phyloP scores from a whole-genome alignment of 2,797 vertebrate species.

The Lophura swinhoii region DNA sequence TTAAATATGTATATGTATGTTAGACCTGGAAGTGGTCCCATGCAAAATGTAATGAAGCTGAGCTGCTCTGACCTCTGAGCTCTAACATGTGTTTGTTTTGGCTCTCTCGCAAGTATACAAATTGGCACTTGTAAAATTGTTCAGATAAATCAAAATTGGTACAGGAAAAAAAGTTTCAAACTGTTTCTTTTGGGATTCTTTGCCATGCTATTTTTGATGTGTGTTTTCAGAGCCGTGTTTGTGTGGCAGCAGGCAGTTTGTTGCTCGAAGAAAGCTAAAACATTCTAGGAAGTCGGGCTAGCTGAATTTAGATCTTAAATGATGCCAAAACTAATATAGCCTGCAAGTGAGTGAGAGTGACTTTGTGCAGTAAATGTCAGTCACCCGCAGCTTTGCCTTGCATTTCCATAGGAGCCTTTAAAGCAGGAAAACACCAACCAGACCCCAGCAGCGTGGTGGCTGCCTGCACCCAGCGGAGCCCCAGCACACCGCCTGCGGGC shows the following conservation, averaged over 20 bases:
- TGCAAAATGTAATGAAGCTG: constrained; percentile 62
- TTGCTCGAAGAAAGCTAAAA: constrained; percentile 64
- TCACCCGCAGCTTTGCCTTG: constrained; percentile 60
- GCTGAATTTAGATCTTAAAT: constrained; percentile 55
- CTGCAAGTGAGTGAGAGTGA: constrained; percentile 60
- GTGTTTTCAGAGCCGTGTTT: constrained; percentile 49
- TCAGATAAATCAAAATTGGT: constrained; percentile 69
- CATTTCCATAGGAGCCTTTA: constrained; percentile 32
- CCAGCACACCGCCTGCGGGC: neutral
- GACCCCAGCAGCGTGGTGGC: constrained; percentile 17
- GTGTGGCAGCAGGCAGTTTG: constrained; percentile 70
- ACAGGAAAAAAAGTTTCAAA: constrained; percentile 23
- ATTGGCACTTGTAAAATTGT: constrained; percentile 68
- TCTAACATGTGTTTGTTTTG: constrained; percentile 65
- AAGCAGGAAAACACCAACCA: constrained; percentile 46
- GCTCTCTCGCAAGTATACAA: constrained; percentile 51
- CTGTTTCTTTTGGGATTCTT: constrained; percentile 70
- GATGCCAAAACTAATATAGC: constrained; percentile 68
- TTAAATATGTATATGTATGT: constrained; percentile 47
- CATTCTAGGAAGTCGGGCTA: constrained; percentile 67
- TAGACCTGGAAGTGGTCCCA: constrained; percentile 65
- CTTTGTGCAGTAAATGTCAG: constrained; percentile 61
- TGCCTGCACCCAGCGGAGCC: constrained; percentile 12
- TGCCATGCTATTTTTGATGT: constrained; percentile 52
- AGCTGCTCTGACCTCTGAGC: constrained; percentile 59